Percentiles rank a stretch among this genome's conserved stretches.
Conservation (phyloP, 2,888 invertebrate species). For the Nomada ruficornis region DNA sequence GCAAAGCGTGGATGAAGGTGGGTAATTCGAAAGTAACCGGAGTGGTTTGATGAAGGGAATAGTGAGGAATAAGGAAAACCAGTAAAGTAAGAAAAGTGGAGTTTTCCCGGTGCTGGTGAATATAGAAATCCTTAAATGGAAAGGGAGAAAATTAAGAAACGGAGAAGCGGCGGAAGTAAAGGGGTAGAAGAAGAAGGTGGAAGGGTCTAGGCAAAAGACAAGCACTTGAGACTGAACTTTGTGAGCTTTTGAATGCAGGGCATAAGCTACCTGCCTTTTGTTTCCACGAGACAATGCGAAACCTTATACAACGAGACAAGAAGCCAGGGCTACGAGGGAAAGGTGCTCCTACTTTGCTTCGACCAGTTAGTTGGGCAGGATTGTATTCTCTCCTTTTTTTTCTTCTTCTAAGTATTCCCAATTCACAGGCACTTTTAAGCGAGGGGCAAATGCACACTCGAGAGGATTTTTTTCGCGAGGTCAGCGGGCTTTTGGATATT, state of each 20-base stretch:
- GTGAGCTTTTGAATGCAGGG: constrained; percentile 78
- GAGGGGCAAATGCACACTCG: constrained; percentile 45
- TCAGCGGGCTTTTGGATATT: constrained; percentile 38
- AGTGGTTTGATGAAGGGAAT: constrained; percentile 38
- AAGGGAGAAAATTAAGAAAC: constrained; percentile 48
- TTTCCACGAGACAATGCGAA: constrained; percentile 78
- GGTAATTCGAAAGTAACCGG: constrained; percentile 49
- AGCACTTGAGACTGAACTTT: constrained; percentile 80
- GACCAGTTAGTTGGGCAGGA: constrained; percentile 65
- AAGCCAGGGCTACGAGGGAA: constrained; percentile 34
- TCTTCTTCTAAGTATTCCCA: constrained; percentile 66
- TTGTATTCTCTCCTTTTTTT: constrained; percentile 64
- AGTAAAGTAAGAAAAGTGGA: background rate
- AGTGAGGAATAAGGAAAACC: constrained; percentile 31
- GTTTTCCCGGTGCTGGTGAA: background rate
- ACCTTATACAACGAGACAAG: constrained; percentile 73
- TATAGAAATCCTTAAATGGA: constrained; percentile 56
- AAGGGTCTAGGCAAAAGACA: constrained; percentile 66
- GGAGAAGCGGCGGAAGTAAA: constrained; percentile 10
- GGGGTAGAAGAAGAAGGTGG: constrained; percentile 22
- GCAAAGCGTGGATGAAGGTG: background rate
- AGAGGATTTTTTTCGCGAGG: constrained; percentile 54
- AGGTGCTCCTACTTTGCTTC: constrained; percentile 64
- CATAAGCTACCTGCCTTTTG: constrained; percentile 80
- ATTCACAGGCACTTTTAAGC: constrained; percentile 62